Conservation (phyloP, 2,888 invertebrate species). For the Apamea anceps region DNA sequence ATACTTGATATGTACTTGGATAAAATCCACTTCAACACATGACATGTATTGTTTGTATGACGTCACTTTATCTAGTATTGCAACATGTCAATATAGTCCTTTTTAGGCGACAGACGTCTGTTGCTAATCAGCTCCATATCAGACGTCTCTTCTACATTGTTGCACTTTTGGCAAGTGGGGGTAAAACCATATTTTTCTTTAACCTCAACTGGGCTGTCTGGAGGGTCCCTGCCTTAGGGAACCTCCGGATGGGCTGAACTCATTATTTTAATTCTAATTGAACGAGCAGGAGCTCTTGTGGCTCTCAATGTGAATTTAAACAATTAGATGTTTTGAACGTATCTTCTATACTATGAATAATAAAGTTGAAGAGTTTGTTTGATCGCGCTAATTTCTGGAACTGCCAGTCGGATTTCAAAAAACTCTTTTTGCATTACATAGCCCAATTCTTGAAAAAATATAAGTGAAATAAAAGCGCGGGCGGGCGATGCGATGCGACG, state of each 20-base stretch:
- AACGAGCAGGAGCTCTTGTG: neutral
- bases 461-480: too few species aligned
- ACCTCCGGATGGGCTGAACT: too few species aligned
- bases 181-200: neutral
- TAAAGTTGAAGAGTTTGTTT: too few species aligned
- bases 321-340: neutral
- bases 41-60: conserved; percentile 8
- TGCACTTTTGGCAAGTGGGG: neutral
- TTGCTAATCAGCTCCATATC: conserved; percentile 20
- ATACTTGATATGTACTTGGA: neutral
- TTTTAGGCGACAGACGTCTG: neutral
- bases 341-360: too few species aligned
- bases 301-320: neutral
- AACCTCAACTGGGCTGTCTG: too few species aligned
- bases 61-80: conserved; percentile 48
- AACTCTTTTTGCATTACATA: too few species aligned
- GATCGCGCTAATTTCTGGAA: too few species aligned
- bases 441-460: too few species aligned
- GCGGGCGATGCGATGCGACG: too few species aligned
- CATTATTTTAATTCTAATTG: neutral
- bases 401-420: too few species aligned
- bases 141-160: conserved; percentile 6
- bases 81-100: neutral
- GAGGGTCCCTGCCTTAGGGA: too few species aligned
- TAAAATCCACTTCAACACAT: conserved; percentile 9